Conservation (phyloP, 2,888 invertebrate species). For the Phengaris arion region DNA sequence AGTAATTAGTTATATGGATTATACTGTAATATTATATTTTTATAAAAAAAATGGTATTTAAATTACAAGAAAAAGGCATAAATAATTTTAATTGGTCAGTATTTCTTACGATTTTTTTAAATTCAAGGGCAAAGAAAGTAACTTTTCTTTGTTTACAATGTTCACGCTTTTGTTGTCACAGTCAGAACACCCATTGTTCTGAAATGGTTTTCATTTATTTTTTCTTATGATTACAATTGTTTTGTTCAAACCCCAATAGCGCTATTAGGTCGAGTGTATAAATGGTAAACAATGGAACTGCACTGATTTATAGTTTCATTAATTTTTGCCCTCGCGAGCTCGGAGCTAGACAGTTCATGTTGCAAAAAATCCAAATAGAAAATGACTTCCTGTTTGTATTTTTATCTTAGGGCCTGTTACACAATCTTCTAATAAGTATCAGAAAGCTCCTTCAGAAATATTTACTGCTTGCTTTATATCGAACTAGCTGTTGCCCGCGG, state of each 20-base stretch:
- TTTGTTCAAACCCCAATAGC: constrained; percentile 31
- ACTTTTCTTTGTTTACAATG: constrained; percentile 10
- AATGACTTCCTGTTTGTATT: not conserved
- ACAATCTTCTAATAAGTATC: no score
- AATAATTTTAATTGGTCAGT: no score
- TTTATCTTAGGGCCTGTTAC: not conserved
- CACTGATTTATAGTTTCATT: constrained; percentile 8
- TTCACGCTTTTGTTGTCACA: constrained; percentile 29
- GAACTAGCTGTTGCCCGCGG: no score
- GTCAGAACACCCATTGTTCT: constrained; percentile 29
- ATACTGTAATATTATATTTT: no score
- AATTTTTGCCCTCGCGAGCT: not conserved
- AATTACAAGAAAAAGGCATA: no score
- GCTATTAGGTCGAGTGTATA: constrained; percentile 24
- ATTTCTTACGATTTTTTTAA: not conserved
- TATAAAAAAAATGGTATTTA: no score
- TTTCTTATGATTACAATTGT: constrained; percentile 30
- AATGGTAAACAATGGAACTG: constrained; percentile 20
- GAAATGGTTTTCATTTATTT: constrained; percentile 31
- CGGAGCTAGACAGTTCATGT: not conserved
- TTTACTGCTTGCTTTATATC: no score
- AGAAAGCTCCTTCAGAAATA: no score
- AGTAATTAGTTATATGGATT: no score
- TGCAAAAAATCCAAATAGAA: not conserved
- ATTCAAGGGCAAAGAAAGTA: constrained; percentile 22